Evolutionary conservation across 2,797 vertebrate species (phyloP).

Genomic region (Eulemur albifrons): DNA sequence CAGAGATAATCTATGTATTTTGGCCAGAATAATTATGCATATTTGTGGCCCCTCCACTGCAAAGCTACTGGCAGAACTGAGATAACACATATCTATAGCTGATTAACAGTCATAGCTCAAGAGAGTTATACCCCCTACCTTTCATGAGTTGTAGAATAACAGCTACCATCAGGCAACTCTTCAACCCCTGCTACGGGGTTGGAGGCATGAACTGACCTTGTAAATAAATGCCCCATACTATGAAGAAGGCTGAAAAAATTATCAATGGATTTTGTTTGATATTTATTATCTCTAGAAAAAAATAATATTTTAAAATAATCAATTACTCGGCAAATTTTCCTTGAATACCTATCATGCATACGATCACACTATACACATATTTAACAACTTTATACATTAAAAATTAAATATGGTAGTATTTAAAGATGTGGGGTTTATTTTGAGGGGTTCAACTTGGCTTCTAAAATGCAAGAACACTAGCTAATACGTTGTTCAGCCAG

Average conservation of each 20-base stretch:
- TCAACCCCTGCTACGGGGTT: background rate
- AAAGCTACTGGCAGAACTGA: background rate
- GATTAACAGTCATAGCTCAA: background rate
- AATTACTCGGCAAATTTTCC: conserved; percentile 1
- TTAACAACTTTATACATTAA: background rate
- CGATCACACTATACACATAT: background rate
- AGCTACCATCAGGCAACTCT: background rate
- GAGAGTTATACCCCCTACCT: background rate
- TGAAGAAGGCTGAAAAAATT: background rate
- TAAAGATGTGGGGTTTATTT: background rate
- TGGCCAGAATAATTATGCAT: background rate
- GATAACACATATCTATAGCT: background rate
- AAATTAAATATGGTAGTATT: background rate
- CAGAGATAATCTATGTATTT: background rate
- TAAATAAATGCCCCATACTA: background rate
- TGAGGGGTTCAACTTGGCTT: background rate
- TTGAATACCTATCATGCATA: background rate
- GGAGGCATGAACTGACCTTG: background rate
- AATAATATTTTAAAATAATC: conserved; percentile 16
- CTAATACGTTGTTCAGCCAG: background rate
- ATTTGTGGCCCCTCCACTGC: background rate
- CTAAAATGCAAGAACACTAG: background rate
- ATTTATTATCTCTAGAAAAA: background rate
- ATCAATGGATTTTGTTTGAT: background rate
- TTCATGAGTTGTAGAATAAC: background rate